Evolutionary conservation across 1,140 invertebrate species (phyloP), one percentile per base, ranked within the genome.

Genomic region (Lepidurus couesii): DNA sequence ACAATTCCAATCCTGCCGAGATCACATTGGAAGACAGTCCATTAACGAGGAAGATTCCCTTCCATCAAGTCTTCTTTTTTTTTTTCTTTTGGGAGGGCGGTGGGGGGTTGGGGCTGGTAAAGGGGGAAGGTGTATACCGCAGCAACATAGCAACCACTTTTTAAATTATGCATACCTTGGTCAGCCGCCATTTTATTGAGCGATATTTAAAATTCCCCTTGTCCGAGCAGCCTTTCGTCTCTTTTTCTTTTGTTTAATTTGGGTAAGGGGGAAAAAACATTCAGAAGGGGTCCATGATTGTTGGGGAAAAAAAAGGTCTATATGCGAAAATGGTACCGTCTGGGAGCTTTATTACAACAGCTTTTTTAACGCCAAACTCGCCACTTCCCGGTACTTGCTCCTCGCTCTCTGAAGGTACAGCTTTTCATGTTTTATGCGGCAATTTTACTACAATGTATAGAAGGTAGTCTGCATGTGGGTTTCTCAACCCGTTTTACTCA

Each of bases 121-220:
- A 34, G 34, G 1, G 34, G 34, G 34, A 34, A 34, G 34, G 53
- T 65, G 53, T 65, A 65, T 21, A 65, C 53, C 53, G 53, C 53
- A 65, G 53, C 53, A 65, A 65, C 53, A 21, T 13, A 21, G 53
- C 53, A 65, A 65, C 53, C 53, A 65, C 53, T 65, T 65, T 65
- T 65, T 65, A 65, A 65, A 21, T 65, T 65, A 65, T 65, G 53
- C 53, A 65, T 65, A 65, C 53, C 53, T 21, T 65, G 53, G 53
- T 65, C 53, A 65, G 53, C 53, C 53, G 53, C 53, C 53, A 65
- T 65, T 65, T 65, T 65, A 65, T 65, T 65, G 53, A 65, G 53
- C 53, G 53, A 65, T 65, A 65, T 65, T 65, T 65, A 65, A 65
- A 65, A 65, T 65, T 34, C 53, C 53, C n/a, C 53, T 65, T 65